A percentile compares a stretch with the other conserved stretches of the same genome.
phyloP scores from a whole-genome alignment of 2,888 invertebrate genomes.

The Quadroppia sp. region DNA sequence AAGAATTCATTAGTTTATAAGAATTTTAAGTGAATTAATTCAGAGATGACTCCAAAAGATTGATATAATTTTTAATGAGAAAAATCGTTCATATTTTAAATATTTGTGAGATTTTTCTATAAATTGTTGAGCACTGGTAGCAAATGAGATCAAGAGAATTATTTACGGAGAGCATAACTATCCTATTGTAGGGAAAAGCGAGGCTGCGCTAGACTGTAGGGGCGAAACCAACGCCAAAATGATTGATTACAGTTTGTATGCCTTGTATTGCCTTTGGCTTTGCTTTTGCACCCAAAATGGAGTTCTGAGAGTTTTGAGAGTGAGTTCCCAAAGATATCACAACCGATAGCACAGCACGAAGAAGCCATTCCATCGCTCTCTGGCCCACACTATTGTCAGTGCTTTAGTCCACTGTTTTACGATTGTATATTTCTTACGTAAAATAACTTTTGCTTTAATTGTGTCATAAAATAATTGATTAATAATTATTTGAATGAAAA shows the following conservation, averaged over 20 bases:
- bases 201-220: slow-evolving; percentile 20
- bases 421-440: background rate
- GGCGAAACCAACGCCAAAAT: slow-evolving; percentile 35
- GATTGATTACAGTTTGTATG: slow-evolving; percentile 29
- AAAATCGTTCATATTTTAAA: background rate
- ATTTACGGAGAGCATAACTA: slow-evolving; percentile 23
- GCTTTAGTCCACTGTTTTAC: background rate
- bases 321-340: slow-evolving; percentile 19
- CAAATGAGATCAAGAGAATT: slow-evolving; percentile 17
- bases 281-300: slow-evolving; percentile 36
- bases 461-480: background rate
- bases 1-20: background rate
- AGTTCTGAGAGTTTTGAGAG: slow-evolving; percentile 13
- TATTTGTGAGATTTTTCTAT: slow-evolving; percentile 15
- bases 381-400: slow-evolving; percentile 14
- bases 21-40: background rate
- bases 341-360: slow-evolving; percentile 15
- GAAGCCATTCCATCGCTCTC: background rate
- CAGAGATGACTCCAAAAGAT: background rate
- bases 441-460: background rate
- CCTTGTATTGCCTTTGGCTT: slow-evolving; percentile 34
- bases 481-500: background rate
- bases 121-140: slow-evolving; percentile 5
- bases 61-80: slow-evolving; percentile 19
- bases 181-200: slow-evolving; percentile 32